Base-by-base conservation (phyloP, 2,113 vertebrate species). In the Procapra przewalskii region DNA sequence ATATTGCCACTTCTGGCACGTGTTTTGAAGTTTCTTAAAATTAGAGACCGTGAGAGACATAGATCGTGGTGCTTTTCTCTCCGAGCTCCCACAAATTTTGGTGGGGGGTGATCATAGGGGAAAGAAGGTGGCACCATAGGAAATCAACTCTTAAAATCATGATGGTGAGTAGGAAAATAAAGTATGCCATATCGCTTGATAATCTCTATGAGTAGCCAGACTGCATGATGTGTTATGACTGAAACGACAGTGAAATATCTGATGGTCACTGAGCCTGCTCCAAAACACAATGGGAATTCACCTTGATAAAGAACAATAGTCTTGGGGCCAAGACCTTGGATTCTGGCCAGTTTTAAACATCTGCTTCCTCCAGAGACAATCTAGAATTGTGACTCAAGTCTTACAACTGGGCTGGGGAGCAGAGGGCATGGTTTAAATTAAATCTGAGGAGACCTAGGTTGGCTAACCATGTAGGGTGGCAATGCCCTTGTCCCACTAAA, bases 311-410 rank as follows among this genome's bases (percentile, higher is more conserved):
- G 88, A 96, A 97, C 77, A 96, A 59, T 67, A 81, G 33, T 48
- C 91, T 21, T 6, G 27, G 21, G 62, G 17, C 64, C 31, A 55
- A 85, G 77, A 75, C 79, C 36, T 96, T 90, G 90, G 64, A 54
- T 88, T 96, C 52, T 90, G 90, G 40, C 52, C 62, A 92, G 0
- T 87, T 87, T 96, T 90, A 90, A 94, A 94, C 80, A 94, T 67
- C 83, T 89, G 75, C 91, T 94, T 91, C 86, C 87, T 95, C 55
- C 36, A 75, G 75, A 91, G 71, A 71, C 83, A 54, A 40, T 67
- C 71, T 40, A 62, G 83, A 94, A 59, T 93, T 75, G n/a, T 0
- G 16, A 77, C n/a, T 89, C 75, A 23, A 36, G 62, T 17, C 45
- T 91, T 75, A 60, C 81, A 64, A 54, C 21, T 90, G 43, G n/a